Base-by-base conservation (phyloP, 2,113 vertebrate species). In the Engraulis encrasicolus region DNA sequence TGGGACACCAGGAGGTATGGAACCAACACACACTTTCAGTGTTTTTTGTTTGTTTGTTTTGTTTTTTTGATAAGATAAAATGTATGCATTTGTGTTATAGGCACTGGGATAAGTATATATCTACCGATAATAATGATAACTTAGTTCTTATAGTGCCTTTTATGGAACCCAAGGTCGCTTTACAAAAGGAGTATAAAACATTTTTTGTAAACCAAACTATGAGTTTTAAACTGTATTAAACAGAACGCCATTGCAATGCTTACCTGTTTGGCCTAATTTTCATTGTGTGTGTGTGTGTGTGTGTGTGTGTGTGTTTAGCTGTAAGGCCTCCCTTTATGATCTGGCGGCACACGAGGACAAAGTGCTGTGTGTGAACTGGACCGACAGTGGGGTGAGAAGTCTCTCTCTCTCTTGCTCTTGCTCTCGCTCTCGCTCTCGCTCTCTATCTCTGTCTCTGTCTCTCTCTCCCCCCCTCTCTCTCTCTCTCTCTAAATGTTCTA, bases 311-410 rank as follows among this genome's bases (percentile, higher is more conserved):
- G 48, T 91, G 80, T 85, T 45, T 86, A 99, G 98, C 89, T 98
- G 95, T 92, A 99, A 99, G 91, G 97, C 97, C 83, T 97, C 98
- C 83, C 94, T 99, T 1, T 99, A 99, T 84, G 98, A 99, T 85
- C 82, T 99, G 90, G 96, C 97, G n/a, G 98, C 98, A 87, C 98
- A 99, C 0, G 96, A 97, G 93, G 98, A 99, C 91, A 99, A 98
- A 91, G 97, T 99, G 87, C 93, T 99, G 34, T 97, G 97, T 89
- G 97, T 98, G 85, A 97, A 99, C 90, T 99, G 98, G 98, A 97
- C 98, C 89, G 97, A 99, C 90, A 93, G 93, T 9, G 96, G 96
- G 96, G 98, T 99, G 94, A 95, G 96, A 15, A 2, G 11, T 27
- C 2, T 20, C 12, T 20, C 11, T 23, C 23, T 6, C 20, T 23